Evolutionary conservation across 2,113 vertebrate species (phyloP), one percentile per base, ranked within the genome.

Genomic region (Emydocephalus ijimae): DNA sequence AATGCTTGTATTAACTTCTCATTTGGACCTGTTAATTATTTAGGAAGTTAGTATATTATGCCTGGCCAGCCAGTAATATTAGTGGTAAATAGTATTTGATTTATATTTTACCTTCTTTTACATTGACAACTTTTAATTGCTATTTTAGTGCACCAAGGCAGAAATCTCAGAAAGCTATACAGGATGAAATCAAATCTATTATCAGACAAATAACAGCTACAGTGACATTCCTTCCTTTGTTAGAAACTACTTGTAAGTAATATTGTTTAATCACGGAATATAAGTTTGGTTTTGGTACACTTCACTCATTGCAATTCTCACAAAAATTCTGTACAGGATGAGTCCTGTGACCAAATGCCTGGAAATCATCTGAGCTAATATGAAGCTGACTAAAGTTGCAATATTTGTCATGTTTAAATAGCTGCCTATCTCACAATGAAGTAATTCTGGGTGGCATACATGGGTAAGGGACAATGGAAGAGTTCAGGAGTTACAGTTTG

Each of bases 141-240:
- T 93, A 23, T 95, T 94, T 11, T 96, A 99, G 99, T 45, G 95
- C 96, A 95, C 98, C 98, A 52, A 98, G 98, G 94, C 98, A 99
- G 85, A 99, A 99, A 95, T 98, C 99, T 87, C 98, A 99, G 69
- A 99, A 99, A 95, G 98, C 98, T 91, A 99, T 99, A 91, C 99
- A 99, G 95, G 98, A 99, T 95, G 99, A 99, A 97, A 99, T 99
- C 92, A 98, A 98, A 91, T 99, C 99, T 0, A 98, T 99, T 74
- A 99, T 99, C 95, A 98, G 99, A 90, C 99, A 99, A 95, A 98
- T 99, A 92, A 99, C 99, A 21, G 99, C 99, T 91, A 99, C 99
- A 0, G 98, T 99, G 54, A 99, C 99, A 10, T 99, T 99, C 96
- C 97, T 99, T 95, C 99, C 99, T 0, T 97, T 99, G 61, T 88